phyloP scores from a whole-genome alignment of 2,888 invertebrate species.

The Odontomyia ornata region DNA sequence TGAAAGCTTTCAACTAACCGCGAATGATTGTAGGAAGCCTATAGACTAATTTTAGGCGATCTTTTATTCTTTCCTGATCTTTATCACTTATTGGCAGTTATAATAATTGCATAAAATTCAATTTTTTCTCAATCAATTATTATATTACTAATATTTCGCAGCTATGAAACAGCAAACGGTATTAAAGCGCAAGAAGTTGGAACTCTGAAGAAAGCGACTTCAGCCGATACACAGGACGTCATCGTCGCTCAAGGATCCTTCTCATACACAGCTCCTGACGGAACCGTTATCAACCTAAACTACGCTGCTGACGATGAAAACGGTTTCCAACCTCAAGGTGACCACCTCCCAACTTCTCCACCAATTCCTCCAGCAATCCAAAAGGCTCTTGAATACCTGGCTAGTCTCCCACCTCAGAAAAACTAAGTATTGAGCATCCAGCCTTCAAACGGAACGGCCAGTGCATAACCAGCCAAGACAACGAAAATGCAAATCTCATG shows the following conservation, averaged over 20 bases:
- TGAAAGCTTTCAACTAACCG: background rate
- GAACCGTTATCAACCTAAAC: slow-evolving; percentile 73
- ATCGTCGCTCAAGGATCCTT: slow-evolving; percentile 74
- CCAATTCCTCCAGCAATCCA: slow-evolving; percentile 79
- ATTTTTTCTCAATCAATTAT: too few species aligned
- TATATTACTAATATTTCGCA: slow-evolving; percentile 60
- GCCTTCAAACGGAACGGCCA: background rate
- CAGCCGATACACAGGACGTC: slow-evolving; percentile 73
- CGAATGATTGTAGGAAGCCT: background rate
- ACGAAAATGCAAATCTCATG: background rate
- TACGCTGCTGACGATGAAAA: slow-evolving; percentile 79
- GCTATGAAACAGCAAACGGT: slow-evolving; percentile 83
- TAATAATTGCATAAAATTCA: too few species aligned
- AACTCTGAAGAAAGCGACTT: slow-evolving; percentile 75
- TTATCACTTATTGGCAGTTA: too few species aligned
- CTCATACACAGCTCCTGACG: slow-evolving; percentile 76
- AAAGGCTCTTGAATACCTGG: slow-evolving; percentile 76
- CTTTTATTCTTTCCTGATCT: background rate
- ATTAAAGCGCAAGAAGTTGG: slow-evolving; percentile 83
- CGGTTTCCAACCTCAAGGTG: slow-evolving; percentile 70
- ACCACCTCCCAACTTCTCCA: slow-evolving; percentile 79
- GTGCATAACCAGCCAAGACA: background rate
- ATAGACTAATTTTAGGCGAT: slow-evolving; percentile 28
- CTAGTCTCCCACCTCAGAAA: slow-evolving; percentile 68
- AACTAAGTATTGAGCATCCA: slow-evolving; percentile 2